Base-by-base conservation (phyloP, 2,888 invertebrate genomes). In the Hypomecis punctinalis region DNA sequence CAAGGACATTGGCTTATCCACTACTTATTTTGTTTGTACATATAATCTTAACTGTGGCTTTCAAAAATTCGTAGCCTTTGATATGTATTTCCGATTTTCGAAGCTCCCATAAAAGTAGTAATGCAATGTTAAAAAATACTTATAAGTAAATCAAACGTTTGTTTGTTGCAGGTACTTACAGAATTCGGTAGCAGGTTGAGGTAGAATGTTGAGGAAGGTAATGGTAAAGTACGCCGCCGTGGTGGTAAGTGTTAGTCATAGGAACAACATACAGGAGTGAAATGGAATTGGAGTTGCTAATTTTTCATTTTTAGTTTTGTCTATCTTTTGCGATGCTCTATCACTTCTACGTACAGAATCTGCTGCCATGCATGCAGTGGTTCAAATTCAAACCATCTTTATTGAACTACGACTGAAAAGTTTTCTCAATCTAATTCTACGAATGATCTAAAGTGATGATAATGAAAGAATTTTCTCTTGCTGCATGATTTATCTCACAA, bases 1-100 rank as follows among this genome's bases (percentile, higher is more conserved):
- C 81, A 81, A 82, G 83, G 83, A 80, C 83, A 79, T 72, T 61
- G 47, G 67, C 56, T 68, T 47, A 65, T 61, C 51, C 48, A 54
- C 63, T 63, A 6, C 10, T 36, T 36, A n/a, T 36, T 49, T 49
- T 49, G 49, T n/a, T 49, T 36, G 39, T 6, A 11, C n/a, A 11
- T n/a, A 43, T 5, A 43, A 43, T 0, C 43, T 23, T 23, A 23
- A 23, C 23, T 23, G 23, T 23, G 23, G 3, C 3, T 23, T 23
- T 23, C 1, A 23, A 23, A 23, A 23, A 1, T 23, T 23, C 23
- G 1, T 2, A 23, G 23, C 23, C 23, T 23, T 23, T 23, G 23
- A 23, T 23, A 23, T 23, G 3, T 23, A 23, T 23, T 23, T 23
- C 23, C 23, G 23, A 23, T 23, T 23, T 23, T 23, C 23, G 23